Base-by-base conservation (phyloP, 2,888 invertebrate genomes). In the Caenorhabditis japonica region DNA sequence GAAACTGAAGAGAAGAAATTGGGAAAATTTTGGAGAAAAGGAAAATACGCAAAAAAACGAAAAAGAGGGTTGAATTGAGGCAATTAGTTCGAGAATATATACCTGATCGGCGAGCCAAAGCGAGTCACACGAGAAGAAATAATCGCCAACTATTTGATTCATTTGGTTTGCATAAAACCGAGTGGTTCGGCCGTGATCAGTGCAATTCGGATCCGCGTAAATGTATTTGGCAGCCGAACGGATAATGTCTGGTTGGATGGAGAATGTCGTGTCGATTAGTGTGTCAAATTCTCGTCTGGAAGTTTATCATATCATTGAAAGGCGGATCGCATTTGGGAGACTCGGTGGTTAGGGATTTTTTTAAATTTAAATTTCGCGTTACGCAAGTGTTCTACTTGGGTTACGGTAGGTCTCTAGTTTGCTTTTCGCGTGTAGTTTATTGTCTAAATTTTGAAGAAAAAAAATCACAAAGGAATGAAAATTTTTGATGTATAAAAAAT, bases 131-230 rank as follows among this genome's bases (percentile, higher is more conserved):
- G 86, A 83, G 90, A 96, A 96, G 90, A 94, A 94, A 88, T 94
- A 94, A 89, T 97, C 96, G 13, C 94, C 95, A 0, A 94, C 80
- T 72, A 84, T 82, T 55, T 84, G 81, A 51, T 84, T 84, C 52
- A 84, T 72, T 72, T 82, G 53, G 30, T 84, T 78, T 3, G 82
- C 82, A 36, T 80, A 77, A 56, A 81, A 81, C 27, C 75, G 70
- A 15, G 56, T 69, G 39, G 41, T 44, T 30, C 59, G 53, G 36
- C 66, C 64, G 36, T 51, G 59, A 23, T 52, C 59, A 5, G 74
- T 74, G 49, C 77, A 80, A 47, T 76, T 76, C 23, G 68, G 55
- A 64, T 79, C 80, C 39, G 77, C 66, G 47, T 85, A 85, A 8
- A 79, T 77, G 60, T 76, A 80, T 53, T 71, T 76, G 23, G 83